Base-by-base conservation (phyloP, 2,797 vertebrate genomes). In the Oreochromis mossambicus region DNA sequence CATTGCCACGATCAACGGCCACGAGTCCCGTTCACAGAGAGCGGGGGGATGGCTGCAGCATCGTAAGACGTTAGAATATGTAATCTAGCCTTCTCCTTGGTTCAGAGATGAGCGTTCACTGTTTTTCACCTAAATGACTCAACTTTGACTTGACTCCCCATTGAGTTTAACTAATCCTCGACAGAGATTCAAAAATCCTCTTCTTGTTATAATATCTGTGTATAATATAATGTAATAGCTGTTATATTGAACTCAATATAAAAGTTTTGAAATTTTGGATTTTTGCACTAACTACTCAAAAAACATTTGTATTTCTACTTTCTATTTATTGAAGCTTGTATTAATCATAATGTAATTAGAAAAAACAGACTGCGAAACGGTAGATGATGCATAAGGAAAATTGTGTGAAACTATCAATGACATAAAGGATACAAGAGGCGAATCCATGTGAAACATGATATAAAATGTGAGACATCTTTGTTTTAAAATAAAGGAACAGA, bases 401-500 rank as follows among this genome's bases (percentile, higher is more conserved):
- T 7, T 26, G 48, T 43, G 48, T 50, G 32, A 54, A 43, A 70
- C n/a, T 52, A 66, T 73, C 68, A 63, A 43, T 5, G 6, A 48
- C 32, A 54, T 17, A 5, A 78, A 66, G 54, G 54, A 87, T 0
- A 36, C 21, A 19, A 50, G 83, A 5, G 15, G 8, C 38, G 70
- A 78, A 79, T 77, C 77, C 12, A 76, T 55, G 55, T 76, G 26
- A 36, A 80, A 78, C 38, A 52, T 70, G 66, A 86, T 41, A 73
- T 54, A 79, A 85, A 80, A 87, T 82, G 66, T 79, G 73, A 84
- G 68, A 83, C 56, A 4, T 87, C 77, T 84, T 77, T 77, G 82
- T 79, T 87, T 88, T 80, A 89, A 89, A 90, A 66, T 83, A 75
- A 83, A 85, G 81, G 80, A 82, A 79, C 11, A 63, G 61, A 79